Evolutionary conservation across 1,140 invertebrate genomes (phyloP).

Genomic region (Dinoponera quadriceps): DNA sequence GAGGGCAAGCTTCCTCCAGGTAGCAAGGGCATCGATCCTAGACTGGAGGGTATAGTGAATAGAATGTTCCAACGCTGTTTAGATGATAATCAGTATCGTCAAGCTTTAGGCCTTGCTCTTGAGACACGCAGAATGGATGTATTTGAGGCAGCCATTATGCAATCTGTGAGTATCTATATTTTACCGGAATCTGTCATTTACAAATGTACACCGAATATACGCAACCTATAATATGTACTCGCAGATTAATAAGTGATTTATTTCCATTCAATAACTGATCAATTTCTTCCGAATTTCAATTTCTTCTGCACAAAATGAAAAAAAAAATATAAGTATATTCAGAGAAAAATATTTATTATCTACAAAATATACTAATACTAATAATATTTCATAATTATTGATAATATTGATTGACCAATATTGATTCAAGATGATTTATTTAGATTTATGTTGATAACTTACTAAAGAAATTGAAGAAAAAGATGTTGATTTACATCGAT

Average conservation of each 20-base stretch:
- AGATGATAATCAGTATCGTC: conserved; percentile 96
- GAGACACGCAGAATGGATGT: conserved; percentile 99
- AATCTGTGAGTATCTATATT: conserved; percentile 87
- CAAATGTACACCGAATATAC: not conserved
- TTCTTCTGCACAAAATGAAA: too few species aligned
- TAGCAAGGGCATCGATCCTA: conserved; percentile 92
- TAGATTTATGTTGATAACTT: too few species aligned
- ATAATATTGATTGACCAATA: too few species aligned
- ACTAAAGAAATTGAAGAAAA: too few species aligned
- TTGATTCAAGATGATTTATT: too few species aligned
- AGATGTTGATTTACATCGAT: too few species aligned
- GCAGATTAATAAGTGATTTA: not conserved
- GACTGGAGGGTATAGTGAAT: conserved; percentile 97
- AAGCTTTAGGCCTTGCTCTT: conserved; percentile 96
- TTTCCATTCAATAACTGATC: conserved; percentile 1
- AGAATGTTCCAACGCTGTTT: conserved; percentile 98
- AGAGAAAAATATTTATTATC: too few species aligned
- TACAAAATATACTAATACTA: too few species aligned
- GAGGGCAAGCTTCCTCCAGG: conserved; percentile 87
- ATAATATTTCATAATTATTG: too few species aligned
- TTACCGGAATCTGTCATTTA: not conserved
- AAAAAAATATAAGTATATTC: too few species aligned
- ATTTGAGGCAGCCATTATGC: conserved; percentile 95
- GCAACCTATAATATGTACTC: conserved; percentile 23
- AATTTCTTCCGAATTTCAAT: too few species aligned